These are phyloP conservation scores for Hypanus sabinus DNA, from an alignment of 2,113 vertebrate genomes.

Conservation along the genomic window DNA sequence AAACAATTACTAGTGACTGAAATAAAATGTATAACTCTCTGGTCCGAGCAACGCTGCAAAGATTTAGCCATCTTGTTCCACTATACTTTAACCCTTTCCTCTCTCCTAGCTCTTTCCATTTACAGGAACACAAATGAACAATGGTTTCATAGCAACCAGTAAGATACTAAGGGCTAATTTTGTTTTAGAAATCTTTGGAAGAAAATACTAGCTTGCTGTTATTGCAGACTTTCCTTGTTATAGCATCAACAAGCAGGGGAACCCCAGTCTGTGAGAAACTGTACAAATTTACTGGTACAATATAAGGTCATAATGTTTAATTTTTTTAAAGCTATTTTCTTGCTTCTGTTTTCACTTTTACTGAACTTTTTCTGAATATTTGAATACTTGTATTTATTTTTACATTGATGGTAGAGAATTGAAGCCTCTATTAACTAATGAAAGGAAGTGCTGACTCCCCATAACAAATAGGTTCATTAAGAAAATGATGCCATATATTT, in stretches of 20 bases:
- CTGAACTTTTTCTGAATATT: neutral
- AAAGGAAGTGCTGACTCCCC: neutral
- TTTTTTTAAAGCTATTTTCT: neutral
- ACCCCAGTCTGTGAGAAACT: too few relatives aligned
- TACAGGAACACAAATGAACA: neutral
- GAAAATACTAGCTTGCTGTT: neutral
- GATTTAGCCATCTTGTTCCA: neutral
- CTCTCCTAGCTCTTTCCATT: neutral
- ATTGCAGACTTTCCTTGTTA: neutral
- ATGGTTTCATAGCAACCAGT: neutral
- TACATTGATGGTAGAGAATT: neutral
- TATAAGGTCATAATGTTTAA: neutral
- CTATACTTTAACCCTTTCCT: constrained; percentile 13
- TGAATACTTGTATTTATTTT: neutral
- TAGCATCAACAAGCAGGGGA: neutral
- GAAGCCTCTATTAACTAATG: neutral
- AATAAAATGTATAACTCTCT: constrained; percentile 13
- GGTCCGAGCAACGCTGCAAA: neutral
- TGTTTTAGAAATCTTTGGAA: neutral
- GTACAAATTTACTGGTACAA: neutral
- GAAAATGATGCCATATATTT: neutral
- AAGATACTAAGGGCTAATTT: neutral
- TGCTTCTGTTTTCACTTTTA: neutral
- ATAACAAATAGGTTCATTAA: constrained; percentile 5
- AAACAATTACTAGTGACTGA: neutral